These are phyloP conservation scores for Oppia nitens DNA, from an alignment of 1,140 invertebrate genomes.

Conservation along the genomic window DNA sequence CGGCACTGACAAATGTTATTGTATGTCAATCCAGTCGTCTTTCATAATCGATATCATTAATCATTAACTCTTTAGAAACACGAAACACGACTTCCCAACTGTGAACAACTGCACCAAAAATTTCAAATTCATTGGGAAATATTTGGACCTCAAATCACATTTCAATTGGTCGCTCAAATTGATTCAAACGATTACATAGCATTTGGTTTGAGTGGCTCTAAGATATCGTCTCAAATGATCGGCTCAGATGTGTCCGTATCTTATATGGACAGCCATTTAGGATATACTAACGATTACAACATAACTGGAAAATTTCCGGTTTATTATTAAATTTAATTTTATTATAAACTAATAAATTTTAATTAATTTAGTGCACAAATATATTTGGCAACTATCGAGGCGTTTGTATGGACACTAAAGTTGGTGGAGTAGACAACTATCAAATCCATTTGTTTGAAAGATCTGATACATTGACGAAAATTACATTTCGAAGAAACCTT, in stretches of 20 bases:
- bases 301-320: conserved; percentile 58
- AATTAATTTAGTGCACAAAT: conserved; percentile 29
- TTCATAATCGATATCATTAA: not conserved
- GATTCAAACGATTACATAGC: conserved; percentile 68
- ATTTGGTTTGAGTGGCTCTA: conserved; percentile 60
- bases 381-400: conserved; percentile 41
- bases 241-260: conserved; percentile 67
- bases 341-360: conserved; percentile 7
- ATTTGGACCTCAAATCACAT: conserved; percentile 25
- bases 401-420: conserved; percentile 61
- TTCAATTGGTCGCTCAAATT: conserved; percentile 22
- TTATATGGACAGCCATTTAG: conserved; percentile 46
- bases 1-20: conserved; percentile 26
- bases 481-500: conserved; percentile 54
- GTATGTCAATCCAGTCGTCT: conserved; percentile 10
- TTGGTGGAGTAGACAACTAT: conserved; percentile 64
- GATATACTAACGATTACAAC: conserved; percentile 64
- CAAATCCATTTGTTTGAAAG: conserved; percentile 50
- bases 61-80: conserved; percentile 18
- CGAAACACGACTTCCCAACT: conserved; percentile 23
- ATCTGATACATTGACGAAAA: conserved; percentile 56
- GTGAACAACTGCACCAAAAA: conserved; percentile 24
- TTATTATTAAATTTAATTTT: conserved; percentile 9
- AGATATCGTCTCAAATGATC: conserved; percentile 40
- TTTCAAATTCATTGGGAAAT: conserved; percentile 26